Conservation (phyloP, 2,113 vertebrate species). For the Paramormyrops kingsleyae region DNA sequence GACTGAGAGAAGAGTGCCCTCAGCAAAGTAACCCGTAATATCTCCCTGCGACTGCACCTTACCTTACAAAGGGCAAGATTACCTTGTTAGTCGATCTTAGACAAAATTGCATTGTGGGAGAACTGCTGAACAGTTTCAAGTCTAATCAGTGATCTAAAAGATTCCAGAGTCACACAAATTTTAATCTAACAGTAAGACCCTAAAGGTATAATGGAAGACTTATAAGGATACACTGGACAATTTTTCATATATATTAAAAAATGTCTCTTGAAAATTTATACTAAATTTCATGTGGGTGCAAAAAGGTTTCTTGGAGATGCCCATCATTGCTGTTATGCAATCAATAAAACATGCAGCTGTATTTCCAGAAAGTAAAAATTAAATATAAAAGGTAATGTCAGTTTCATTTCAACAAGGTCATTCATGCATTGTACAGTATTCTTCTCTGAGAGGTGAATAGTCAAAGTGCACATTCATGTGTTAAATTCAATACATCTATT, state of each 20-base stretch:
- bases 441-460: not conserved
- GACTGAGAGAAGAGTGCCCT: conserved; percentile 21
- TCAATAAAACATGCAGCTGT: conserved; percentile 52
- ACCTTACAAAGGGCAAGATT: conserved; percentile 11
- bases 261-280: conserved; percentile 10
- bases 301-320: conserved; percentile 44
- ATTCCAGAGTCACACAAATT: conserved; percentile 12
- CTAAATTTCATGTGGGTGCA: conserved; percentile 41
- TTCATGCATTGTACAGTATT: conserved; percentile 5
- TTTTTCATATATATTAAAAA: not conserved
- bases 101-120: conserved; percentile 6
- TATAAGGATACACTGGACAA: not conserved
- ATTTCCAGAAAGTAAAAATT: conserved; percentile 31
- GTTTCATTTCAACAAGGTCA: conserved; percentile 8
- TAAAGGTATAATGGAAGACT: not conserved
- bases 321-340: conserved; percentile 37
- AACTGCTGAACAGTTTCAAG: conserved; percentile 11
- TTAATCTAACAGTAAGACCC: not conserved
- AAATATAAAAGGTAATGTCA: conserved; percentile 40
- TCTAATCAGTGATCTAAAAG: conserved; percentile 1
- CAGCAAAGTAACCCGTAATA: conserved; percentile 15
- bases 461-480: conserved; percentile 3
- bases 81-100: conserved; percentile 8
- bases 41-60: not conserved
- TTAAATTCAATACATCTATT: not conserved